Evolutionary conservation across 2,888 invertebrate genomes (phyloP), one percentile per base, ranked within the genome.

Genomic region (Megaustenia siamemsis): DNA sequence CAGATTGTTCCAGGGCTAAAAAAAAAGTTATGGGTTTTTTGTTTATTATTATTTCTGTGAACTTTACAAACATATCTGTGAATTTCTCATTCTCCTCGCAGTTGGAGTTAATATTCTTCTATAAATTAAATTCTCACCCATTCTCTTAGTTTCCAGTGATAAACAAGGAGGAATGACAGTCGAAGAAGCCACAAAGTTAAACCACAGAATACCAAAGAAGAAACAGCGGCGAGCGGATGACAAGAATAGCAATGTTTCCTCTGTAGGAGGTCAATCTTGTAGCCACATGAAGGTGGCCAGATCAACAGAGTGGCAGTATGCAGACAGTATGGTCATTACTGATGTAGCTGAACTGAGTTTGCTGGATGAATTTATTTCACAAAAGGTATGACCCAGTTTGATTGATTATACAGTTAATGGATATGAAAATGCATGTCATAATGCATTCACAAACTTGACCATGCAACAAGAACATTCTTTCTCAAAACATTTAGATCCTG

Each of bases 251-350:
- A 77, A 38, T 53, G 40, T 49, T 12, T 77, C 83, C n/a, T 45
- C 81, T 15, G 56, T 43, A 24, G 49, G 66, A 12, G 8, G 38
- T 32, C 85, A 84, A 77, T 56, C 87, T 6, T 73, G 85, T n/a
- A 86, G 89, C 1, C 97, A 97, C 91, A 98, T 97, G 95, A 97
- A 96, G 93, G 95, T 98, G 81, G 97, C 97, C 0, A 96, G 97
- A 38, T 68, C 66, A 15, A 86, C 84, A 49, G 87, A 87, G 66
- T 87, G 87, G 87, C 87, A 87, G 73, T 87, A 87, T 45, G 82
- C 82, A 18, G 87, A 87, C n/a, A 82, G 82, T 81, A 49, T 87
- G 86, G 82, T 84, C 76, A 87, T 87, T 40, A 84, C 85, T 15
- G 86, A 87, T 49, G 43, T 87, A 6, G 43, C 63, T n/a, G 86